phyloP scores from a whole-genome alignment of 2,797 vertebrate species.

The Lepilemur ruficaudatus region DNA sequence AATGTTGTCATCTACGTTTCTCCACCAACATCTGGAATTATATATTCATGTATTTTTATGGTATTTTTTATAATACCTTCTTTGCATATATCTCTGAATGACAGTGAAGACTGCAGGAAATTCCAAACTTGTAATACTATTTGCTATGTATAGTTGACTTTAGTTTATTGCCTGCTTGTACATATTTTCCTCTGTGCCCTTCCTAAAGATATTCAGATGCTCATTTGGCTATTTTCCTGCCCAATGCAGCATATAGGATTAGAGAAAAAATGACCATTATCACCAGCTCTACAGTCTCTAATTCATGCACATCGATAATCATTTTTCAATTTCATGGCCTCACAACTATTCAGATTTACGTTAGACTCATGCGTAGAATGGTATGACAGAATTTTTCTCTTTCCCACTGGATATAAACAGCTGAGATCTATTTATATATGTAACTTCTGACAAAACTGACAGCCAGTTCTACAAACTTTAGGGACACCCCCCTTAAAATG shows the following conservation, averaged over 20 bases:
- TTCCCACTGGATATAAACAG: neutral
- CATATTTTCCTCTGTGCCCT: neutral
- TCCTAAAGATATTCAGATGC: neutral
- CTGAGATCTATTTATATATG: neutral
- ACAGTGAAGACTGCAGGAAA: neutral
- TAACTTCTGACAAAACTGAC: neutral
- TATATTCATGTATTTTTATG: neutral
- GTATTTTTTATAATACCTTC: neutral
- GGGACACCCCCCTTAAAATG: neutral
- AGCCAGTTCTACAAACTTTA: neutral
- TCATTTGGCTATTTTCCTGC: neutral
- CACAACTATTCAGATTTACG: slow-evolving; percentile 4
- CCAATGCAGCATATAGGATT: neutral
- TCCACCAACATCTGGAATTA: neutral
- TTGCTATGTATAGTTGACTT: neutral
- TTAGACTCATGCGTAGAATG: neutral
- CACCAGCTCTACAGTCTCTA: neutral
- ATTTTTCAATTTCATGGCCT: neutral
- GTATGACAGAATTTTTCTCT: neutral
- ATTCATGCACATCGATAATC: neutral
- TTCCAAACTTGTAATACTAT: neutral
- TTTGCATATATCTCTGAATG: neutral
- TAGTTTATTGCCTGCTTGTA: neutral
- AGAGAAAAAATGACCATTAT: neutral
- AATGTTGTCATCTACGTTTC: neutral